Conservation (phyloP, 2,113 vertebrate genomes). For the Chitala chitala region DNA sequence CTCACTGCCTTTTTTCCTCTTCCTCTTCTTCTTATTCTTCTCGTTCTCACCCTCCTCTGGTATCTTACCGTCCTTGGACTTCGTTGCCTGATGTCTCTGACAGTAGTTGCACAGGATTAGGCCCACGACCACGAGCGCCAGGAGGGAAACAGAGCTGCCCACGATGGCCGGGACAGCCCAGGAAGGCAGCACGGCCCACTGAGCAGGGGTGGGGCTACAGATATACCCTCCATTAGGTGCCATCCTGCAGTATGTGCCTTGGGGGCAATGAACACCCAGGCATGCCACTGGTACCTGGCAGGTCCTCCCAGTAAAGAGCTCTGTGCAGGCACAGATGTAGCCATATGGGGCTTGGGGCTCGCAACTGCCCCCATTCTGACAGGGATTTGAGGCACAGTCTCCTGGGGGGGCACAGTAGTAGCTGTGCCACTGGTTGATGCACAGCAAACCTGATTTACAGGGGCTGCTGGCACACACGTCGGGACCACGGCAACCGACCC, state of each 20-base stretch:
- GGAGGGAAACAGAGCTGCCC: slow-evolving; percentile 80
- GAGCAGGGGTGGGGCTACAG: slow-evolving; percentile 58
- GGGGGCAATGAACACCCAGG: slow-evolving; percentile 74
- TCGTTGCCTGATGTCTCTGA: slow-evolving; percentile 66
- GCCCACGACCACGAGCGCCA: slow-evolving; percentile 83
- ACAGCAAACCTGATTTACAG: slow-evolving; percentile 84
- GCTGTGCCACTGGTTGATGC: slow-evolving; percentile 87
- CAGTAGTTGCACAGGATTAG: slow-evolving; percentile 91
- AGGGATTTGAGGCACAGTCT: slow-evolving; percentile 79
- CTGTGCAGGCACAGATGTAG: slow-evolving; percentile 82
- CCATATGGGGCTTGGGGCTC: slow-evolving; percentile 62
- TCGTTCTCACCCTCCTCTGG: slow-evolving; percentile 73
- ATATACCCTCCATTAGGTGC: slow-evolving; percentile 61
- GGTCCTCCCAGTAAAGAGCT: slow-evolving; percentile 70
- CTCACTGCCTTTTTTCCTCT: slow-evolving; percentile 96
- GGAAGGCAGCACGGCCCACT: slow-evolving; percentile 74
- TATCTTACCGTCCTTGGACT: slow-evolving; percentile 79
- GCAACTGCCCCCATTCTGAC: slow-evolving; percentile 85
- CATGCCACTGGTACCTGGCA: slow-evolving; percentile 83
- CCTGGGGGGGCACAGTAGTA: slow-evolving; percentile 83
- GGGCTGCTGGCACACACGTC: slow-evolving; percentile 84
- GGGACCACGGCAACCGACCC: slow-evolving; percentile 85
- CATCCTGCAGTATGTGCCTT: slow-evolving; percentile 67
- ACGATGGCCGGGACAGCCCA: slow-evolving; percentile 95
- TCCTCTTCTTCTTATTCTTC: slow-evolving; percentile 97